phyloP scores from a whole-genome alignment of 2,113 vertebrate genomes.

The Parotia lawesii region DNA sequence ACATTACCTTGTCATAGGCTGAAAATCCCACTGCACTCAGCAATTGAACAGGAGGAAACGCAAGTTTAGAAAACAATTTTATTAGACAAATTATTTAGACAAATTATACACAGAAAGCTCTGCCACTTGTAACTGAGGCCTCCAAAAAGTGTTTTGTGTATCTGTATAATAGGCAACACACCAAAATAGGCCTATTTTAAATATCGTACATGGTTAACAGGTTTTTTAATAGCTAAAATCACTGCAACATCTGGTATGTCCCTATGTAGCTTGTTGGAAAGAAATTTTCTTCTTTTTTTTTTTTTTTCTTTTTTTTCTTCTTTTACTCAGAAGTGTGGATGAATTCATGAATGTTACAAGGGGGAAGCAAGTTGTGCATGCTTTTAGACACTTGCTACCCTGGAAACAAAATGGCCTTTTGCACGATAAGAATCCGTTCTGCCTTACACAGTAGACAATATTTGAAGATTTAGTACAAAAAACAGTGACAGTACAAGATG shows the following conservation, averaged over 20 bases:
- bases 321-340: constrained; percentile 77
- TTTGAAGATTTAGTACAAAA: constrained; percentile 89
- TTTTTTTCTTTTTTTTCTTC: not conserved
- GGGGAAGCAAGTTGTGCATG: constrained; percentile 95
- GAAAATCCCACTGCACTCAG: constrained; percentile 5
- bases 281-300: not conserved
- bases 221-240: constrained; percentile 81
- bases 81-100: constrained; percentile 99
- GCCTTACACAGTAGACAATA: constrained; percentile 90
- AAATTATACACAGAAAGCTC: constrained; percentile 99
- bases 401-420: constrained; percentile 80
- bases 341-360: constrained; percentile 90
- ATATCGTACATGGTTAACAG: constrained; percentile 94
- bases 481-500: constrained; percentile 92
- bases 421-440: constrained; percentile 80
- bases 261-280: constrained; percentile 75
- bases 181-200: constrained; percentile 99
- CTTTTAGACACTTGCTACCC: constrained; percentile 89
- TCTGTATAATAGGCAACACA: constrained; percentile 99
- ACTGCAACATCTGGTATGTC: constrained; percentile 91
- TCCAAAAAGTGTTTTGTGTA: constrained; percentile 92
- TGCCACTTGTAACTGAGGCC: constrained; percentile 99
- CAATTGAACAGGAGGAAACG: constrained; percentile 54
- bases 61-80: constrained; percentile 99
- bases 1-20: not conserved